Evolutionary conservation across 2,113 vertebrate species (phyloP).

Genomic region (Oncorhynchus gorbuscha): DNA sequence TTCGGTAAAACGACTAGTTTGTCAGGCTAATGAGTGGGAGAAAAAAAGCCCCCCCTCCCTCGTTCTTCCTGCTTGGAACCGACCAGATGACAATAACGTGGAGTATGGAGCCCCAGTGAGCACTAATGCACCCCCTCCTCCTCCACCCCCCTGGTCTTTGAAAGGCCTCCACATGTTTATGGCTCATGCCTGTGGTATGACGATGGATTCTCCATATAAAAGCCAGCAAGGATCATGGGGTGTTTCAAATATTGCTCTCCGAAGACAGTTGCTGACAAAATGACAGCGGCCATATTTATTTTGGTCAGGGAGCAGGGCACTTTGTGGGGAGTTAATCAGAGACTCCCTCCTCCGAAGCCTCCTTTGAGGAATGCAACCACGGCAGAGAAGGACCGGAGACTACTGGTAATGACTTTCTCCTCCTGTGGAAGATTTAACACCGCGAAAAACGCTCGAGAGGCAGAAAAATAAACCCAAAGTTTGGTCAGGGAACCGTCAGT

Average conservation of each 20-base stretch:
- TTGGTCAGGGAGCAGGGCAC: constrained; percentile 71
- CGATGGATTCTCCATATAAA: constrained; percentile 78
- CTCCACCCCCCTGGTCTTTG: constrained; percentile 59
- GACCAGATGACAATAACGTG: constrained; percentile 70
- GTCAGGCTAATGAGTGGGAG: constrained; percentile 41
- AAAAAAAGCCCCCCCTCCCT: constrained; percentile 21
- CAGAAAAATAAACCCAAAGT: constrained; percentile 49
- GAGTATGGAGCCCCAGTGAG: constrained; percentile 56
- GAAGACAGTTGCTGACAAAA: constrained; percentile 77
- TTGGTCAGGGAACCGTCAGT: constrained; percentile 30
- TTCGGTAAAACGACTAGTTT: constrained; percentile 51
- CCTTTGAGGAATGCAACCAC: constrained; percentile 58
- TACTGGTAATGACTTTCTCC: constrained; percentile 63
- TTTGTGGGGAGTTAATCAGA: constrained; percentile 75
- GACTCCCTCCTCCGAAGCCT: constrained; percentile 12
- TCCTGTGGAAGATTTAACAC: constrained; percentile 57
- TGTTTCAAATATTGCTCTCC: constrained; percentile 76
- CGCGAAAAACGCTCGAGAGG: constrained; percentile 47
- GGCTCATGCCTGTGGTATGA: constrained; percentile 80
- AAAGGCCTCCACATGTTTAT: constrained; percentile 76
- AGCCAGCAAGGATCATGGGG: constrained; percentile 66
- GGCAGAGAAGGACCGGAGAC: constrained; percentile 44
- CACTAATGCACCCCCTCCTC: constrained; percentile 41
- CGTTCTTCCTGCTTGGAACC: constrained; percentile 65
- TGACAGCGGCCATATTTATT: constrained; percentile 77